Base-by-base conservation (phyloP, 2,888 invertebrate species). In the Dicranocentrus wangi region DNA sequence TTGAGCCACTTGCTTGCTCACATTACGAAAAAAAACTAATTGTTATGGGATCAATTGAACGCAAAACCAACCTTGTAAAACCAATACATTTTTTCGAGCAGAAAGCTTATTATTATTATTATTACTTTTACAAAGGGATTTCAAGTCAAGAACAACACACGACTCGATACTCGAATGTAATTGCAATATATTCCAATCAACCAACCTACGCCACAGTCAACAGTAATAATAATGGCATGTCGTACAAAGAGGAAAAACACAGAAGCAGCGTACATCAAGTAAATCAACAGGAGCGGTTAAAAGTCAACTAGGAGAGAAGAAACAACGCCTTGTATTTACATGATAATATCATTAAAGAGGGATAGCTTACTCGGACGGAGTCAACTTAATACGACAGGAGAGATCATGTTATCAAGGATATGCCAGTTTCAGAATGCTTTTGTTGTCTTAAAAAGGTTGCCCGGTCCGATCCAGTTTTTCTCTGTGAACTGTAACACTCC, bases 291-390 rank as follows among this genome's bases (percentile, higher is more conserved):
- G 72, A 79, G 79, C 71, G 65, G 70, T 58, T 63, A 70, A 65
- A 39, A 72, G 79, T 66, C 79, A 66, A 72, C 65, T 72, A 72
- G n/a, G n/a, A 72, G 66, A 79, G 69, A 72, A 43, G 71, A 53
- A 72, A 71, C 79, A n/a, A 79, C 71, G 79, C 71, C 79, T 71
- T 66, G 69, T 66, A 79, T 79, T 79, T 79, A 72, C 71, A 79
- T 79, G 79, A 79, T 79, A 79, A 79, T 72, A 79, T 79, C 79
- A 66, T 79, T 71, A 66, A 71, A 65, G 61, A 58, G 47, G 51
- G 63, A 78, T 70, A 47, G 32, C 23, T 66, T 17, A 55, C 39
- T 58, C 17, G 5, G 51, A 39, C 39, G 5, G 39, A 39, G 39
- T 39, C 5, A 13, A 39, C 39, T 8, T 39, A 39, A 39, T 39